A percentile compares a stretch with the other conserved stretches of the same genome.
Evolutionary conservation across 2,888 invertebrate species (phyloP).

Genomic region (Agrochola lychnidis): DNA sequence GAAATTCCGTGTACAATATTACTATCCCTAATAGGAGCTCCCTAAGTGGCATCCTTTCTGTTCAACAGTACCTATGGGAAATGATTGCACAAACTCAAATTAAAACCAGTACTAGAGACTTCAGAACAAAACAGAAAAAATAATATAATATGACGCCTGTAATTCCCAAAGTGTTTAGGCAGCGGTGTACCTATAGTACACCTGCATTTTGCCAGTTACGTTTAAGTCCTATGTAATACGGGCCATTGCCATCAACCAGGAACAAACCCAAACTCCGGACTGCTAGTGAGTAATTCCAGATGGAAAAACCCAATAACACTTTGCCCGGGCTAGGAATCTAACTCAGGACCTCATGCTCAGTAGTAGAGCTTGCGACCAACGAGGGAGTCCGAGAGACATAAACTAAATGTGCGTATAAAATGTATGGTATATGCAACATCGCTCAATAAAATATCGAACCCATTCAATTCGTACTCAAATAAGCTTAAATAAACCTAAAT

Average conservation of each 20-base stretch:
- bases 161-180: not conserved
- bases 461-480: conserved; percentile 60
- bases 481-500: conserved; percentile 69
- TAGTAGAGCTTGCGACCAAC: not conserved
- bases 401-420: not conserved
- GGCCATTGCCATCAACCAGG: not conserved
- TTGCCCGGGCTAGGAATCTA: not conserved
- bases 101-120: not conserved
- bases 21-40: not conserved
- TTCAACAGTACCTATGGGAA: not conserved
- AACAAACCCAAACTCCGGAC: too few relatives aligned
- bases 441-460: conserved; percentile 45
- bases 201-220: not conserved
- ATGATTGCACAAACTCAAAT: conserved; percentile 7
- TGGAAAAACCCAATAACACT: not conserved
- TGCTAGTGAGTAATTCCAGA: not conserved
- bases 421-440: conserved; percentile 37
- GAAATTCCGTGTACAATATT: conserved; percentile 7
- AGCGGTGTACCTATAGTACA: not conserved
- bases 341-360: not conserved
- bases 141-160: not conserved
- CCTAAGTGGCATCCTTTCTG: not conserved
- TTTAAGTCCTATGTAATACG: not conserved
- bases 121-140: not conserved
- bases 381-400: not conserved